Conservation (phyloP, 2,113 vertebrate genomes). For the Lepus timidus region DNA sequence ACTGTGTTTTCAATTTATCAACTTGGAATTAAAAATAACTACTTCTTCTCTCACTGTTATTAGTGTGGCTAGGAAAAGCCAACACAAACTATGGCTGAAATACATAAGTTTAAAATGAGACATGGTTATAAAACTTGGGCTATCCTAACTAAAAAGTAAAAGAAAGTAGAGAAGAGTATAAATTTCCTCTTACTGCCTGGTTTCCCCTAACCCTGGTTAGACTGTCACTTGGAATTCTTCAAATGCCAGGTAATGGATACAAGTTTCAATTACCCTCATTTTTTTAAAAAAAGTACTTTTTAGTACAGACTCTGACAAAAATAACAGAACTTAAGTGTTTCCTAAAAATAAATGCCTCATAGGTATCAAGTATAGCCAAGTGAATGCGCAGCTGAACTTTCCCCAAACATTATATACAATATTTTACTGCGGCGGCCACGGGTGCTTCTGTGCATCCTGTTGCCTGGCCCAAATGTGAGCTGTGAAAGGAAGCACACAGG, state of each 20-base stretch:
- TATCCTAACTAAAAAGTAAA: conserved; percentile 6
- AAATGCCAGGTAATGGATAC: neutral
- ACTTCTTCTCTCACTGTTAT: conserved; percentile 24
- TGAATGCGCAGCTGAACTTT: neutral
- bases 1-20: conserved; percentile 27
- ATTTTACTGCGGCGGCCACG: neutral
- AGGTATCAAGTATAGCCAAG: neutral
- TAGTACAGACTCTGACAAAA: conserved; percentile 20
- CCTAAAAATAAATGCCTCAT: conserved; percentile 7
- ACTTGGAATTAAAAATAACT: conserved; percentile 9
- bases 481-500: neutral
- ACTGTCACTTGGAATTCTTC: conserved; percentile 25
- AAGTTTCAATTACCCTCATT: neutral
- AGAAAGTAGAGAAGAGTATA: conserved; percentile 40
- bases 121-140: neutral
- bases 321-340: neutral
- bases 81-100: conserved; percentile 28
- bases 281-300: conserved; percentile 18
- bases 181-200: conserved; percentile 1
- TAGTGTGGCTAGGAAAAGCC: conserved; percentile 17
- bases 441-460: neutral
- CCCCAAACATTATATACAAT: neutral
- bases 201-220: conserved; percentile 23
- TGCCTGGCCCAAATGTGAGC: neutral
- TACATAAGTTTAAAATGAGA: conserved; percentile 28